Conservation (phyloP, 2,888 invertebrate genomes). For the Eugnorisma glareosa region DNA sequence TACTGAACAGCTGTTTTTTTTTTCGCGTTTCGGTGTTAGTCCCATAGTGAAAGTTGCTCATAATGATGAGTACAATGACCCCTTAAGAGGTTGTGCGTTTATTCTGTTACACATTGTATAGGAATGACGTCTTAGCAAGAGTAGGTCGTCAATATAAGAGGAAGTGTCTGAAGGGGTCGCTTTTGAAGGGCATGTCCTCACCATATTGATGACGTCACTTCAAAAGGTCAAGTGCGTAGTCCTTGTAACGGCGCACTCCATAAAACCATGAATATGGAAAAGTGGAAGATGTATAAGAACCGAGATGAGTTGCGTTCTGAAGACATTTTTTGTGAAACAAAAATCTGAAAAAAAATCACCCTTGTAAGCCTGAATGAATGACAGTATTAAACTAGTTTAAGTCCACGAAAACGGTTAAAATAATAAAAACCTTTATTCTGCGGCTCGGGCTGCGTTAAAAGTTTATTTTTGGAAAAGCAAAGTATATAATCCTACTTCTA, state of each 20-base stretch:
- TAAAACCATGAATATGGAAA: conserved; percentile 56
- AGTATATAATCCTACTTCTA: not conserved
- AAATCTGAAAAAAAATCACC: not conserved
- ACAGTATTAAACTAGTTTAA: not conserved
- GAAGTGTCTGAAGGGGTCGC: conserved; percentile 27
- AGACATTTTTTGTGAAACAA: not conserved
- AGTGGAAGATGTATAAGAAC: not conserved
- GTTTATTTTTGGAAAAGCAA: not conserved
- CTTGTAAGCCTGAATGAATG: not conserved
- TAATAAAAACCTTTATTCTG: not conserved
- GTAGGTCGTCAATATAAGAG: conserved; percentile 22
- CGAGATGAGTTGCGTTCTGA: not conserved
- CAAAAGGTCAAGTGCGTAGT: conserved; percentile 52
- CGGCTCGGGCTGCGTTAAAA: not conserved
- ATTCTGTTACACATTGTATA: too few relatives aligned
- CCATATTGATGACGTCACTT: conserved; percentile 53
- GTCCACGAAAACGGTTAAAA: not conserved
- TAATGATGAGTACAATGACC: too few relatives aligned
- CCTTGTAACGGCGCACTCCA: conserved; percentile 18
- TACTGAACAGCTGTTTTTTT: too few relatives aligned
- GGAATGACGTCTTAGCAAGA: too few relatives aligned
- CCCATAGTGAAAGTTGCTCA: too few relatives aligned
- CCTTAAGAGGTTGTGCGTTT: too few relatives aligned
- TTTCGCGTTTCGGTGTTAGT: too few relatives aligned
- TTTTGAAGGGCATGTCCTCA: conserved; percentile 40